Base-by-base conservation (phyloP, 2,113 vertebrate species). In the Cottus gobio region DNA sequence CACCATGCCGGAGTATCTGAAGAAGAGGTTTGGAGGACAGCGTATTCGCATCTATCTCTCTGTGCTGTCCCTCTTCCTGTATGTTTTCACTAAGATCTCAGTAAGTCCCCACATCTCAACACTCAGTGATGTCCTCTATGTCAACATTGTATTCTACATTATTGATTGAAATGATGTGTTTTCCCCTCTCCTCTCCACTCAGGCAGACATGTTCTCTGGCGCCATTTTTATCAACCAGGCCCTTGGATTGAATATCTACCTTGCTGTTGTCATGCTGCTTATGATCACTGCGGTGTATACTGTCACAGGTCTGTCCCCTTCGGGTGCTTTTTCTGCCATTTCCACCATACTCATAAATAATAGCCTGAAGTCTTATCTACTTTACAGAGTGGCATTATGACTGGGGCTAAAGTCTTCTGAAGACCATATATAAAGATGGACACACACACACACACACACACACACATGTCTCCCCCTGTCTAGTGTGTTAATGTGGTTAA, bases 61-160 rank as follows among this genome's bases (percentile, higher is more conserved):
- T 0, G 1, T 98, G 64, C 96, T 99, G 10, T 99, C 98, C 3
- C 86, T 99, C 63, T 10, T 96, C 61, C 93, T 99, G 5, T 99
- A 99, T 58, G 86, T 98, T 64, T 97, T 99, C 89, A 99, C 97
- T 66, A 99, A 99, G 94, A 98, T 99, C 92, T 99, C 98, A n/a
- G 98, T 99, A 91, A 96, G 98, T 94, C 22, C 2, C 11, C 44
- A 11, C 34, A 26, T 16, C 39, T 12, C 10, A 30, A 15, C 18
- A 3, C 26, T 65, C 16, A 52, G 13, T 15, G 4, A 46, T 46
- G 2, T 3, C 5, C 16, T 56, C 1, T 42, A 3, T 37, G 68
- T 48, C 22, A 72, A 5, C 60, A 10, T 3, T 58, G 15, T 10
- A 13, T 13, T 18, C 1, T 7, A 20, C 4, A 2, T 3, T 56